A percentile compares a stretch with the other conserved stretches of the same genome.
These are phyloP conservation scores for Caenorhabditis sp. DNA, from an alignment of 2,888 invertebrate genomes.

Conservation along the genomic window DNA sequence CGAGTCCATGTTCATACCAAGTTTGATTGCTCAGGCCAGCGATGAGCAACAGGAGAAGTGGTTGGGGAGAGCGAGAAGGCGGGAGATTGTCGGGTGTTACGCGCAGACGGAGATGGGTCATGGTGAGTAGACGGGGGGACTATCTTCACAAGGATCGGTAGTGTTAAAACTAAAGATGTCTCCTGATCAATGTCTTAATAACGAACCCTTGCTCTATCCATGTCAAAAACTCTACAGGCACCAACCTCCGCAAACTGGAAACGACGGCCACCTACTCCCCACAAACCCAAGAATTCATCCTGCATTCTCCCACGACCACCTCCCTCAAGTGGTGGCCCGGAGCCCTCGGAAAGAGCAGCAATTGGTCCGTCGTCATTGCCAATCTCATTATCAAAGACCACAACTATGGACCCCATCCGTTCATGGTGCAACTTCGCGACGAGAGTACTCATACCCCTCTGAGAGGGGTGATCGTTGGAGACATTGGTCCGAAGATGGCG, in stretches of 20 bases:
- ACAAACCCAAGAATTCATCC: constrained; percentile 90
- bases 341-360: constrained; percentile 88
- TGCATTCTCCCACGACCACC: constrained; percentile 92
- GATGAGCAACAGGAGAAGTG: constrained; percentile 71
- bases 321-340: constrained; percentile 86
- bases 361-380: constrained; percentile 94
- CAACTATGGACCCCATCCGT: constrained; percentile 93
- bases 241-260: constrained; percentile 92
- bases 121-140: constrained; percentile 44
- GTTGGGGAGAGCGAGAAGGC: constrained; percentile 57
- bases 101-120: constrained; percentile 98
- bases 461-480: constrained; percentile 91
- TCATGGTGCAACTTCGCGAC: constrained; percentile 93
- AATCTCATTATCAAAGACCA: constrained; percentile 91
- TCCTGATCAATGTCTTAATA: too few species aligned
- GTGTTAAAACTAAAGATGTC: too few species aligned
- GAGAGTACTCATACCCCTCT: constrained; percentile 91
- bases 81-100: constrained; percentile 92
- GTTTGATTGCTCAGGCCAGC: constrained; percentile 66
- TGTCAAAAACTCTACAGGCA: too few species aligned
- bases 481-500: constrained; percentile 95
- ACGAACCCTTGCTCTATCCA: too few species aligned
- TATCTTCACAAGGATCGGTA: too few species aligned
- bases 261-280: constrained; percentile 94
- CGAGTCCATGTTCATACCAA: constrained; percentile 74